Conservation (phyloP, 1,140 invertebrate species). For the Drosophila willistoni region DNA sequence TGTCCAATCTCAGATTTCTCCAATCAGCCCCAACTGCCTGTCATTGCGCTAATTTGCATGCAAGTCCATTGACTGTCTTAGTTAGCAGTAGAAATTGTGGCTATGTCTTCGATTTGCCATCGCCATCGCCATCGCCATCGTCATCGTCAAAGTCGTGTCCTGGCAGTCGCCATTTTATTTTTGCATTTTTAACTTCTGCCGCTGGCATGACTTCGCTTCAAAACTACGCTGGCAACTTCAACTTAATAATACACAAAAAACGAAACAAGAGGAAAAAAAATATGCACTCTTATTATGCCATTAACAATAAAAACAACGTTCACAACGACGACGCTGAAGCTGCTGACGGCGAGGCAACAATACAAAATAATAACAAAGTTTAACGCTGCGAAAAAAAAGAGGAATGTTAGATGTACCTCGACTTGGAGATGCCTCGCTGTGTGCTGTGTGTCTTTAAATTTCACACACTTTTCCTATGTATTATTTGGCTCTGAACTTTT, state of each 20-base stretch:
- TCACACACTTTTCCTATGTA: too few species aligned
- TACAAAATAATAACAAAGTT: constrained; percentile 31
- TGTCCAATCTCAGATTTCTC: constrained; percentile 21
- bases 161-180: constrained; percentile 46
- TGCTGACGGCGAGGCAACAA: constrained; percentile 24
- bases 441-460: too few species aligned
- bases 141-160: neutral
- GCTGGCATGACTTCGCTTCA: constrained; percentile 39
- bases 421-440: constrained; percentile 24
- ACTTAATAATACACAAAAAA: constrained; percentile 61
- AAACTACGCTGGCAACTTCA: constrained; percentile 72
- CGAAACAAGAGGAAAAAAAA: constrained; percentile 35
- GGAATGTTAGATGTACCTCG: constrained; percentile 19
- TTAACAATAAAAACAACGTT: constrained; percentile 73
- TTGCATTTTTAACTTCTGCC: constrained; percentile 48
- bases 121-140: constrained; percentile 6
- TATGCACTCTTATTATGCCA: constrained; percentile 76
- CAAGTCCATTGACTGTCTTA: constrained; percentile 21
- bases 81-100: neutral
- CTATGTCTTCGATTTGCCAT: constrained; percentile 26
- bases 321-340: constrained; percentile 22
- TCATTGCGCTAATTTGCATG: constrained; percentile 35
- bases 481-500: too few species aligned
- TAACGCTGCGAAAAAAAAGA: neutral
- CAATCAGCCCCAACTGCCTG: neutral